Evolutionary conservation across 2,797 vertebrate genomes (phyloP), one percentile per base, ranked within the genome.

Genomic region (Gadopsis bispinosus): DNA sequence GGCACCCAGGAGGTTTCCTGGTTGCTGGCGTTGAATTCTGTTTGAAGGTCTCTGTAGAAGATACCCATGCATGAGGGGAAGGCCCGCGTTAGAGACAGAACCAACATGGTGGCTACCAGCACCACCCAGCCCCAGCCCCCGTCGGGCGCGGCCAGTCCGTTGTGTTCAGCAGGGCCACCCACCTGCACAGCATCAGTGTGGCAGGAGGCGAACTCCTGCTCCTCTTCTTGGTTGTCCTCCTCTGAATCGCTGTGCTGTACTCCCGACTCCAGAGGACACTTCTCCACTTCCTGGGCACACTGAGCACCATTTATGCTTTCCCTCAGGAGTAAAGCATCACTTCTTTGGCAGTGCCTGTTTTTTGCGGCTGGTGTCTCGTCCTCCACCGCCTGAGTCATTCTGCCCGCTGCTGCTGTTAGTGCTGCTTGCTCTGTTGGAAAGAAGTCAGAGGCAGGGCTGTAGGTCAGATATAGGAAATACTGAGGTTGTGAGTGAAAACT

Each of bases 1-100:
- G 96, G 96, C 69, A 97, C 95, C 96, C 96, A 97, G 0, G 97
- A 96, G 0, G 94, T 97, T 85, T 97, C 90, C 0, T 95, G 96
- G 78, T 96, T 97, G 94, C 92, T 95, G 72, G 96, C 92, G 11
- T 94, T 91, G 83, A 97, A 97, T 58, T 97, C 95, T 0, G 1
- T 88, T 91, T 97, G 96, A 54, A 97, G 93, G 20, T 97, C 96
- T 0, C 84, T 95, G 93, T 96, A 97, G 93, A 97, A 97, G 83
- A 97, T 79, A 0, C 96, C 96, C 0, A 95, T 77, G 79, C 96
- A 96, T 0, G 90, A 70, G 3, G 96, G 93, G 88, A 97, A 96
- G 70, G 94, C 95, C 82, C 96, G 63, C 0, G 95, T 97, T 72
- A 97, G 80, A 5, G 83, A 95, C 80, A 96, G 93, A 26, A 92